Conservation (phyloP, 2,888 invertebrate species). For the Neoascia interrupta region DNA sequence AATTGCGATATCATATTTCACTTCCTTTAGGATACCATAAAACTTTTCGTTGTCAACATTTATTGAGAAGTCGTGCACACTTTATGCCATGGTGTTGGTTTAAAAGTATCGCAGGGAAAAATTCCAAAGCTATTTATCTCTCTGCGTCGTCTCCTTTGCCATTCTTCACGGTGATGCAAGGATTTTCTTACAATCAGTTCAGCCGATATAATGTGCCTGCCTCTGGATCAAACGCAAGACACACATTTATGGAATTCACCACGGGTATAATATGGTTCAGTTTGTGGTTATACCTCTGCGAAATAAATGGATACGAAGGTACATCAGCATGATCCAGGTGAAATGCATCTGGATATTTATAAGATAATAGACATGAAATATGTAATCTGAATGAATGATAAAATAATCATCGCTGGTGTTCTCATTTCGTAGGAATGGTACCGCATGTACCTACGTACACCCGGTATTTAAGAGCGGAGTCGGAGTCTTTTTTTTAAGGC, state of each 20-base stretch:
- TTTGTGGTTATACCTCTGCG: background rate
- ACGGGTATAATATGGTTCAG: conserved; percentile 29
- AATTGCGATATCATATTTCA: conserved; percentile 78
- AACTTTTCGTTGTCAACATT: conserved; percentile 79
- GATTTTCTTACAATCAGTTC: conserved; percentile 42
- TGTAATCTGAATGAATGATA: conserved; percentile 42
- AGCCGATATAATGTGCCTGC: background rate
- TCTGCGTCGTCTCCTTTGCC: conserved; percentile 52
- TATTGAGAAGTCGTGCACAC: conserved; percentile 80
- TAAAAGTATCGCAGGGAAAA: conserved; percentile 43
- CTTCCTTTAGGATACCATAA: conserved; percentile 80
- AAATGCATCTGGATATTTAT: conserved; percentile 53
- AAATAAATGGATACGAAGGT: conserved; percentile 21
- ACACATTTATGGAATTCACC: conserved; percentile 49
- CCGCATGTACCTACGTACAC: background rate
- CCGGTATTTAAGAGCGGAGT: too few relatives aligned
- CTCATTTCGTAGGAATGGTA: conserved; percentile 28
- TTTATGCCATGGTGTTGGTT: conserved; percentile 75
- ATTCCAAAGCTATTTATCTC: conserved; percentile 62
- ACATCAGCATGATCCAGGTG: conserved; percentile 25
- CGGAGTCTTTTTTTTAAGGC: background rate
- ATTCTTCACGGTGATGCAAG: conserved; percentile 47
- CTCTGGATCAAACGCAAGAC: conserved; percentile 19
- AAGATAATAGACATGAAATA: conserved; percentile 53
- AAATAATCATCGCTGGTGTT: conserved; percentile 57